Base-by-base conservation (phyloP, 2,113 vertebrate species). In the Cepphus grylle region DNA sequence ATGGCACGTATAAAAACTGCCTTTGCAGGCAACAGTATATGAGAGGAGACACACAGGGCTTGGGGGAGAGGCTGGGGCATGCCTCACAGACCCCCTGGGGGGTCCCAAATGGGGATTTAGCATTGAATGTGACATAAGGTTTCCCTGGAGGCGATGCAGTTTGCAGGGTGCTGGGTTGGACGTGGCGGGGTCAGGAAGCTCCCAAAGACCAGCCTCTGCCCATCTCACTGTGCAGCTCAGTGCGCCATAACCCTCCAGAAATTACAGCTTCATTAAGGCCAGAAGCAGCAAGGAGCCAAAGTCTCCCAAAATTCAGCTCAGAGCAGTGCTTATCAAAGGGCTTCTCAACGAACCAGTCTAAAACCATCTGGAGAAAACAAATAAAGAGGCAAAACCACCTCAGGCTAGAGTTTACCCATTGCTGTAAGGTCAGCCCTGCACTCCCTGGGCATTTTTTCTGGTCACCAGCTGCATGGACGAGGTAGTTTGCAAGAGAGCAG, bases 51-150 rank as follows among this genome's bases (percentile, higher is more conserved):
- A 38, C 2, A 4, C 7, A 45, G 61, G 47, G 27, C 27, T 55
- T 92, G 81, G 36, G 1, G 2, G 63, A 49, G 55, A 34, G 59
- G 27, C 25, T 55, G 47, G 74, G 47, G 19, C 29, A 58, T 9
- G 32, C 12, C 15, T 65, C 1, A 0, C 32, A 42, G 55, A 55
- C 2, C 9, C 18, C 42, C 52, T 67, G 32, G 5, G 32, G 0
- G 47, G 40, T 82, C 40, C 47, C 65, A 38, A 50, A 47, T 1
- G 5, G 27, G 50, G 58, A 21, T 29, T 38, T 38, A 69, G 34
- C 38, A 36, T 30, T 32, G 22, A 20, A 26, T 0, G 0, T 1
- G 5, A 27, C 4, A 5, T 21, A 58, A 2, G 5, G 11, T 53
- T 86, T 72, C 38, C 20, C 17, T 38, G 1, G 5, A 38, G 9